Evolutionary conservation across 2,797 vertebrate species (phyloP).

Genomic region (Molothrus aeneus): DNA sequence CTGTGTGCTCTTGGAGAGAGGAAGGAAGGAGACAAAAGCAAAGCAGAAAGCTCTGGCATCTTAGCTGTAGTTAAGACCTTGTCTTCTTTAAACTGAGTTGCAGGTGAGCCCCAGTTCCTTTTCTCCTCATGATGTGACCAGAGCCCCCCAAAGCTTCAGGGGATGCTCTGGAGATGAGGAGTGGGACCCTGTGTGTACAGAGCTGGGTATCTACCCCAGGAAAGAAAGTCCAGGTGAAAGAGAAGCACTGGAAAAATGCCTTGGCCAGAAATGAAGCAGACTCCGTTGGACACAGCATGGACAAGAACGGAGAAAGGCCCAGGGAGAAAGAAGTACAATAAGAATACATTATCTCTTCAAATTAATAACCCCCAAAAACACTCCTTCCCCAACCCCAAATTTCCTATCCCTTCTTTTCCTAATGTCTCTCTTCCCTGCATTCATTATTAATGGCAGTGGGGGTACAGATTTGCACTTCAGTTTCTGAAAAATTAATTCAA

Average conservation of each 20-base stretch:
- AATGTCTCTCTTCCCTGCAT: slow-evolving; percentile 49
- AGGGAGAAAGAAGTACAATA: background rate
- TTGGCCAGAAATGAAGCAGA: background rate
- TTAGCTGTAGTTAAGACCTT: background rate
- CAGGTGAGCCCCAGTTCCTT: background rate
- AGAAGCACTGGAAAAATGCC: background rate
- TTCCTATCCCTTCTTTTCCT: slow-evolving; percentile 3
- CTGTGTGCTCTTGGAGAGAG: background rate
- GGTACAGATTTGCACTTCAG: slow-evolving; percentile 67
- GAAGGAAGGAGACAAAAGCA: background rate
- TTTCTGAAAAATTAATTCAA: slow-evolving; percentile 75
- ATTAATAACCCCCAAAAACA: background rate
- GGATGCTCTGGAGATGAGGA: background rate
- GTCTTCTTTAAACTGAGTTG: background rate
- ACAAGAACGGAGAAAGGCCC: background rate
- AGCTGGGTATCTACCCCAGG: background rate
- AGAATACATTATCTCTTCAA: background rate
- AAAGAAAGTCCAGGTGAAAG: background rate
- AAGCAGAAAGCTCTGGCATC: slow-evolving; percentile 28
- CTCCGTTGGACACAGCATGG: background rate
- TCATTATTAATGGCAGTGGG: slow-evolving; percentile 70
- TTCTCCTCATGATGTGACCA: accelerated
- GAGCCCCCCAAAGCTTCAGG: accelerated
- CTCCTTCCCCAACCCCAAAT: background rate
- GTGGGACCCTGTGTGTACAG: background rate